Base-by-base conservation (phyloP, 2,113 vertebrate genomes). In the Australoheros scitulus region DNA sequence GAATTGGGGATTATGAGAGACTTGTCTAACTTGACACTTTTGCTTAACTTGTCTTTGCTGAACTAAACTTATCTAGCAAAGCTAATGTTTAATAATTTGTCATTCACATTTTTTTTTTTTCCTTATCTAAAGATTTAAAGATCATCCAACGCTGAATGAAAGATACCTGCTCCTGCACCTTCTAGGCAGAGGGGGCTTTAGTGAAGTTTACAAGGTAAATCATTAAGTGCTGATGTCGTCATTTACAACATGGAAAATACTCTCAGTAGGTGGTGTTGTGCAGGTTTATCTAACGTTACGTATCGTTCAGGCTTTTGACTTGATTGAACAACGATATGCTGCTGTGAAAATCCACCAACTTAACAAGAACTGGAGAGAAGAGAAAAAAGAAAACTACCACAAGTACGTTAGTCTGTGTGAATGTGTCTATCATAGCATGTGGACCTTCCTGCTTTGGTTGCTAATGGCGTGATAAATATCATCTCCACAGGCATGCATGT, bases 271-370 rank as follows among this genome's bases (percentile, higher is more conserved):
- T 77, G 17, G 18, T 56, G 1, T 6, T 64, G 20, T 80, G 24
- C 22, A 29, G 26, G 11, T 29, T 36, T 76, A 58, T 3, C 10
- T 6, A 47, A 76, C 0, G 26, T 82, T 43, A 61, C 13, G 1
- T 61, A 3, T 83, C 6, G 24, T 59, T 17, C 92, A 99, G 98
- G 98, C 98, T 89, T 99, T 99, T 96, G 98, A 99, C 95, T 97
- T 99, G 90, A 98, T 98, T 94, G 98, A 99, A 91, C 98, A 99
- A 96, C 96, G 98, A 90, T 99, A 99, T 0, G 97, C 98, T 93
- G 98, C 98, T 96, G 98, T 99, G 95, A 99, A 99, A 95, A 99
- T 99, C 92, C 98, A 99, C 90, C 98, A 99, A 92, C 97, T 99
- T 91, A 99, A 99, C 95, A 99, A 99, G 95, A 99, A 98, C 96